These are phyloP conservation scores for Eubucco bourcierii DNA, from an alignment of 2,113 vertebrate species.

Conservation along the genomic window DNA sequence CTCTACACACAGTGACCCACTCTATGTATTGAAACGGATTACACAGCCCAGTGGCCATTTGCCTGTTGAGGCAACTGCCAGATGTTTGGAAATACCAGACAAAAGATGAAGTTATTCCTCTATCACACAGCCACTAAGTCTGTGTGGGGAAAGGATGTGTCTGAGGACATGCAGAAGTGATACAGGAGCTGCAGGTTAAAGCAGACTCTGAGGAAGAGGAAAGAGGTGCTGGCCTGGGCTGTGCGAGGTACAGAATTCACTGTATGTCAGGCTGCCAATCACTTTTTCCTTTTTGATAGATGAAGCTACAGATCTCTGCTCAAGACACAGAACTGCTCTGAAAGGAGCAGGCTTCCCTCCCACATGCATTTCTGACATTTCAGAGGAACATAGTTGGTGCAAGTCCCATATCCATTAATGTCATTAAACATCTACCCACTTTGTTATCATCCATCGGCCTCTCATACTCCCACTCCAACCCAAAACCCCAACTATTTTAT, in stretches of 20 bases:
- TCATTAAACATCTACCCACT: background rate
- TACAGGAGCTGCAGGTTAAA: background rate
- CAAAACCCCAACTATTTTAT: background rate
- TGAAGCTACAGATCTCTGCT: background rate
- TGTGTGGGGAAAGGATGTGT: background rate
- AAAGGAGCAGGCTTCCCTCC: constrained; percentile 17
- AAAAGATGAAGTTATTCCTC: background rate
- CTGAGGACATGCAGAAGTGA: background rate
- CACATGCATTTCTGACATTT: constrained; percentile 60
- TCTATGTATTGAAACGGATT: background rate
- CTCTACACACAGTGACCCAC: background rate
- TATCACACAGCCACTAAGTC: background rate
- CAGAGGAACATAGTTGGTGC: background rate
- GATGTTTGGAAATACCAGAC: background rate
- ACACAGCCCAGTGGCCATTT: background rate
- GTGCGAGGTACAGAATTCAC: background rate
- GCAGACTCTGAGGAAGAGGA: background rate
- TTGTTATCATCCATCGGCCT: background rate
- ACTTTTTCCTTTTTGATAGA: background rate
- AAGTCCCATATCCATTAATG: background rate
- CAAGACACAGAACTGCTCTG: constrained; percentile 6
- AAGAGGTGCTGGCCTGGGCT: background rate
- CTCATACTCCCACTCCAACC: background rate
- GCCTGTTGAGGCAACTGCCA: background rate
- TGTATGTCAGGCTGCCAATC: background rate